Conservation (phyloP, 2,797 vertebrate species). For the Myioborus miniatus region DNA sequence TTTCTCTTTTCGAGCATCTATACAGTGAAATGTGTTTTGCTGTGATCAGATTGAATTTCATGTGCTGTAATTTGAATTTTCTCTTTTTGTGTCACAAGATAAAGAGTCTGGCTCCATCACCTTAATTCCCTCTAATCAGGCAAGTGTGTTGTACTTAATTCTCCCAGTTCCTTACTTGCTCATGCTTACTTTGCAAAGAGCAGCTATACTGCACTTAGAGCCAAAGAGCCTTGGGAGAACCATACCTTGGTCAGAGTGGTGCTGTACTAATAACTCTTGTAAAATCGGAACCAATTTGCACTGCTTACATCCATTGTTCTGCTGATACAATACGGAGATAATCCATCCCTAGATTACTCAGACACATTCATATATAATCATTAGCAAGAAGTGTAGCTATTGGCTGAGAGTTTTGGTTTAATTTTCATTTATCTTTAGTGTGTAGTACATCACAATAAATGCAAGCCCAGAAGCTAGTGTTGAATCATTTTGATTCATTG, state of each 20-base stretch:
- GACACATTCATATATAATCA: background rate
- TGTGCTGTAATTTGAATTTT: background rate
- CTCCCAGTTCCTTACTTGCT: background rate
- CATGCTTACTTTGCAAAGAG: background rate
- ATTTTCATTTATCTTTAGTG: background rate
- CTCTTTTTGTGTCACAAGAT: background rate
- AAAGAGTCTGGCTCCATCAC: background rate
- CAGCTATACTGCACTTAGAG: background rate
- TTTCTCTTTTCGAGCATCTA: background rate
- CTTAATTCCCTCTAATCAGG: background rate
- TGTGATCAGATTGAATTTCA: background rate
- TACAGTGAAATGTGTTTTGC: background rate
- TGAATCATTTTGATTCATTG: conserved; percentile 36
- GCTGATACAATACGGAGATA: background rate
- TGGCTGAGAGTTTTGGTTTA: background rate
- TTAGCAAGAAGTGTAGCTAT: background rate
- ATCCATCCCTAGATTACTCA: background rate
- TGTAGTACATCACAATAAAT: conserved; percentile 18
- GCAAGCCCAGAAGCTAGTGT: background rate
- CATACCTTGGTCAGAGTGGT: background rate
- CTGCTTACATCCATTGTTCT: background rate
- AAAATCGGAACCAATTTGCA: background rate
- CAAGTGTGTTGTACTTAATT: background rate
- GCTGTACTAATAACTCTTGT: background rate
- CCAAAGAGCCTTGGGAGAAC: background rate